Conservation (phyloP, 2,113 vertebrate species). For the Gadus macrocephalus region DNA sequence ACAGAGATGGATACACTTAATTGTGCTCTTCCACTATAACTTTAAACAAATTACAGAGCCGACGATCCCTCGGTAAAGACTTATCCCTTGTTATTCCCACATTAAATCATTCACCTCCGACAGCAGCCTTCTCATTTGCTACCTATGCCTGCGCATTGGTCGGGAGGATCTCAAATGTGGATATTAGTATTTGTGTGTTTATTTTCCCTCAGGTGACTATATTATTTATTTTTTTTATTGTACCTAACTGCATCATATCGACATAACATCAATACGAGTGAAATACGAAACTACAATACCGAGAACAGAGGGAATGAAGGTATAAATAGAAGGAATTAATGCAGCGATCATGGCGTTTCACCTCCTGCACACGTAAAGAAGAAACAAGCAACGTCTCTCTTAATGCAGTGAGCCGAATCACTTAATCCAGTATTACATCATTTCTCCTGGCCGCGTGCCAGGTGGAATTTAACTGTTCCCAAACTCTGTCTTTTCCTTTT, state of each 20-base stretch:
- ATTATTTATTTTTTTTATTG: too few relatives aligned
- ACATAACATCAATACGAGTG: not conserved
- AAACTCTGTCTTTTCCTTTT: slow-evolving; percentile 34
- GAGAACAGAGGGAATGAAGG: not conserved
- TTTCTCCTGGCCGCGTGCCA: slow-evolving; percentile 56
- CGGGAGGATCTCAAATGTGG: too few relatives aligned
- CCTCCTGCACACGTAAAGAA: slow-evolving; percentile 51
- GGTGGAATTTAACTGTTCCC: slow-evolving; percentile 35
- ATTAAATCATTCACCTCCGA: slow-evolving; percentile 31
- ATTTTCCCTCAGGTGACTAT: too few relatives aligned
- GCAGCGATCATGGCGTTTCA: slow-evolving; percentile 59
- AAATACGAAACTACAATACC: not conserved
- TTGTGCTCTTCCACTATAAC: slow-evolving; percentile 21
- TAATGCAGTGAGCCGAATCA: slow-evolving; percentile 59
- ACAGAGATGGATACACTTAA: slow-evolving; percentile 33
- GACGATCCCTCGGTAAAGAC: slow-evolving; percentile 15
- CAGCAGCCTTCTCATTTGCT: slow-evolving; percentile 34
- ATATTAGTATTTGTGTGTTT: too few relatives aligned
- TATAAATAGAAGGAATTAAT: slow-evolving; percentile 42
- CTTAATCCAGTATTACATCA: slow-evolving; percentile 71
- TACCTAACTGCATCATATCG: too few relatives aligned
- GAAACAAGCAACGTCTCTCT: slow-evolving; percentile 28
- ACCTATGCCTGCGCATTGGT: slow-evolving; percentile 1
- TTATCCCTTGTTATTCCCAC: slow-evolving; percentile 32
- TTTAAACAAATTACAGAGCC: slow-evolving; percentile 47